These are phyloP conservation scores for Metopolophium dirhodum DNA, from an alignment of 1,140 invertebrate species.

Conservation along the genomic window DNA sequence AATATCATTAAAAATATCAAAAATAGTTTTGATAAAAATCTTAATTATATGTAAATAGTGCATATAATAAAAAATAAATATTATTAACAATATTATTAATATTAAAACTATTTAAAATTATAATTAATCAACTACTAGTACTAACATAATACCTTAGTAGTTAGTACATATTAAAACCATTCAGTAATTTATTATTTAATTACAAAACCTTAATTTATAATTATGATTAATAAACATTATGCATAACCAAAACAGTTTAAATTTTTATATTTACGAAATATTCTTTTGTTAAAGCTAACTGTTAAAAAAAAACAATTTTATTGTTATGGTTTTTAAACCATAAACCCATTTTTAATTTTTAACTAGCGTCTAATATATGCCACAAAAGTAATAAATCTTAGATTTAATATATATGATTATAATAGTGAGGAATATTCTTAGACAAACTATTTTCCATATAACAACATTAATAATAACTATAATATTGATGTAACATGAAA, in stretches of 20 bases:
- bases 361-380: background rate
- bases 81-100: background rate
- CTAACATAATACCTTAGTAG: background rate
- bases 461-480: background rate
- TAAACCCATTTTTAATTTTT: background rate
- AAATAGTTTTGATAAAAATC: background rate
- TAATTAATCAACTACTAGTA: background rate
- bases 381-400: background rate
- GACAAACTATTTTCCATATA: background rate
- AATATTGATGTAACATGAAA: background rate
- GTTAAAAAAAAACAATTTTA: background rate
- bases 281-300: background rate
- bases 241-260: background rate
- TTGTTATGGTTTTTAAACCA: background rate
- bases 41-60: background rate
- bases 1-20: background rate
- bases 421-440: background rate
- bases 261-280: background rate
- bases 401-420: constrained; percentile 10
- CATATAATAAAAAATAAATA: background rate
- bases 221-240: background rate
- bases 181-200: background rate
- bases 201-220: background rate
- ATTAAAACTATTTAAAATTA: background rate
- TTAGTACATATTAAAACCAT: background rate